Base-by-base conservation (phyloP, 2,797 vertebrate species). In the Tragelaphus oryx region DNA sequence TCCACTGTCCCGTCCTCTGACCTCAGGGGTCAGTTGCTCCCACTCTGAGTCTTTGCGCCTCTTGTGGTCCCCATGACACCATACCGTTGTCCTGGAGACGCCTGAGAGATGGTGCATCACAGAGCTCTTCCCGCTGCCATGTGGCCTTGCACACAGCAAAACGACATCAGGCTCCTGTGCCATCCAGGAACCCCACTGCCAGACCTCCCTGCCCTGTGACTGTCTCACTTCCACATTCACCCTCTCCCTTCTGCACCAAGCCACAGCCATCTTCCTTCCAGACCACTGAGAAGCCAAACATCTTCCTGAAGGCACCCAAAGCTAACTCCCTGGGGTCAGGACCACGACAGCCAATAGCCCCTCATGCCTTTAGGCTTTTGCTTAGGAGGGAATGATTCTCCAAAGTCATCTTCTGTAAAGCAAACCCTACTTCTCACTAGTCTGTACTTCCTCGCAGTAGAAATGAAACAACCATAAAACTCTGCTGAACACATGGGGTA, bases 371-470 rank as follows among this genome's bases (percentile, higher is more conserved):
- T 18, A n/a, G 75, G 82, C 26, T 85, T 86, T 55, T 71, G 44
- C 55, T 57, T 92, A 26, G 74, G 44, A 91, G 41, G 44, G 50
- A 9, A n/a, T 3, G 26, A 48, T 52, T 78, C 92, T 74, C 92
- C 52, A 57, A 13, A 90, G 57, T 30, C 82, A 84, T 16, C 71
- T 85, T 68, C 62, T 28, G 14, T 17, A 57, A 90, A 85, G 85
- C 52, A 95, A 62, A 57, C 20, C 11, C 22, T 74, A 26, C 18
- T 89, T 83, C 80, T 87, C 87, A 55, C 33, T 37, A 88, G 41
- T 46, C 74, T 0, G 3, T 14, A 48, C 57, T 84, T 93, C 71
- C 44, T 93, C 11, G 2, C 5, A 18, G 87, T n/a, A 55, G 57
- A 26, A 87, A 16, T 4, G 26, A 54, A 80, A 14, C 76, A 80